phyloP scores from a whole-genome alignment of 2,888 invertebrate species.

The Sympetrum striolatum region DNA sequence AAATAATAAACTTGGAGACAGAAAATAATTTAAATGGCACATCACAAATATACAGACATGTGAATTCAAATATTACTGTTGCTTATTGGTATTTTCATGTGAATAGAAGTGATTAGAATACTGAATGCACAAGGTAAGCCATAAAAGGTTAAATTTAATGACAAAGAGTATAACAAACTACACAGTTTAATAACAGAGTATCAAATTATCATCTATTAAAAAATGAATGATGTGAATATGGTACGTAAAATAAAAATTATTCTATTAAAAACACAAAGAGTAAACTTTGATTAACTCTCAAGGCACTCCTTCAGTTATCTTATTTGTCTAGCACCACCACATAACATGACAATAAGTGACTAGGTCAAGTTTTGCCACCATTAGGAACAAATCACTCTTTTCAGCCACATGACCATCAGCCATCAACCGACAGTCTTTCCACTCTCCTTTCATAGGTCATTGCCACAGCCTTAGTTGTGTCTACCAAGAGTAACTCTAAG shows the following conservation, averaged over 20 bases:
- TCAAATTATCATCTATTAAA: background rate
- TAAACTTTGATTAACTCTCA: background rate
- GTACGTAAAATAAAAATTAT: background rate
- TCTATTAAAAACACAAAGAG: background rate
- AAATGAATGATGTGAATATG: background rate
- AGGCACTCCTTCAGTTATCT: background rate
- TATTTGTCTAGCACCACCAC: background rate
- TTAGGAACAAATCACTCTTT: background rate
- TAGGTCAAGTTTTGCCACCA: background rate
- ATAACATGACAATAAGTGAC: background rate
- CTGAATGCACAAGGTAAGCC: background rate
- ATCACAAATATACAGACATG: background rate
- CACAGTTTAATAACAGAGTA: background rate
- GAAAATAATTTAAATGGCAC: background rate
- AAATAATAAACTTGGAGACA: background rate
- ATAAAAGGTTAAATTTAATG: background rate
- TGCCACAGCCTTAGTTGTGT: conserved; percentile 55
- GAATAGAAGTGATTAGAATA: background rate
- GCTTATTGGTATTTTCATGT: background rate
- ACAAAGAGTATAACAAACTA: background rate
- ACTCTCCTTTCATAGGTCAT: background rate
- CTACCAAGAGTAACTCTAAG: conserved; percentile 63
- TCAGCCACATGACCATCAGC: background rate
- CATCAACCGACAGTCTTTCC: background rate
- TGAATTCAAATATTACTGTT: background rate